These are phyloP conservation scores for Archivesica marissinica DNA, from an alignment of 1,140 invertebrate genomes.

Conservation along the genomic window DNA sequence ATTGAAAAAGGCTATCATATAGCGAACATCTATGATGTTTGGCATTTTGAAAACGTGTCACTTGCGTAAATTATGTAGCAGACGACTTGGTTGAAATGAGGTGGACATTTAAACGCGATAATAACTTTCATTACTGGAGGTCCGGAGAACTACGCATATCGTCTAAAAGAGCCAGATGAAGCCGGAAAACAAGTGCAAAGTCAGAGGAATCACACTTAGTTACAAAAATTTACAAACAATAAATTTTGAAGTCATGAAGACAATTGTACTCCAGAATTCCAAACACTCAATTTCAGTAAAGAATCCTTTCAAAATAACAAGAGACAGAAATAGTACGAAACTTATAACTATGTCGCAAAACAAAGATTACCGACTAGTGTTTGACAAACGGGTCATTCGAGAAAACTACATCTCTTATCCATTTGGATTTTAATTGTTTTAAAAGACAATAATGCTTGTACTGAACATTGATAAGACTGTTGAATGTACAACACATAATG, in stretches of 20 bases:
- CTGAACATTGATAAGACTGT: no score
- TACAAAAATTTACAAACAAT: slow-evolving; percentile 2
- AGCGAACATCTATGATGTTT: slow-evolving; percentile 80
- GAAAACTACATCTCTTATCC: slow-evolving; percentile 20
- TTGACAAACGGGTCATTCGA: slow-evolving; percentile 24
- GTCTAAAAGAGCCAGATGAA: background rate
- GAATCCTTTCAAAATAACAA: background rate
- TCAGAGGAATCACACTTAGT: background rate
- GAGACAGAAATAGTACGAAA: background rate
- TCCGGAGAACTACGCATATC: background rate
- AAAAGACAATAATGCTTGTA: no score
- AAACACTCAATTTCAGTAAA: slow-evolving; percentile 3
- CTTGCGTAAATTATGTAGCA: no score
- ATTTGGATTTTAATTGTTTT: slow-evolving; percentile 16
- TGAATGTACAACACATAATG: no score
- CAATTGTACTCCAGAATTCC: no score
- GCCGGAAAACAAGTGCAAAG: background rate
- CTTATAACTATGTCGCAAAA: background rate
- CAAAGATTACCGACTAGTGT: slow-evolving; percentile 30
- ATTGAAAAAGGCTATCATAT: slow-evolving; percentile 79
- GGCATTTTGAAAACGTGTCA: slow-evolving; percentile 71
- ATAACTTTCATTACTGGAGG: background rate
- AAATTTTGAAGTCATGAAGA: no score
- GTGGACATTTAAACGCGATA: no score
- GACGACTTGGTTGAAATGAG: no score